phyloP scores from a whole-genome alignment of 2,888 invertebrate species.

The Leptinotarsa tumamoca region DNA sequence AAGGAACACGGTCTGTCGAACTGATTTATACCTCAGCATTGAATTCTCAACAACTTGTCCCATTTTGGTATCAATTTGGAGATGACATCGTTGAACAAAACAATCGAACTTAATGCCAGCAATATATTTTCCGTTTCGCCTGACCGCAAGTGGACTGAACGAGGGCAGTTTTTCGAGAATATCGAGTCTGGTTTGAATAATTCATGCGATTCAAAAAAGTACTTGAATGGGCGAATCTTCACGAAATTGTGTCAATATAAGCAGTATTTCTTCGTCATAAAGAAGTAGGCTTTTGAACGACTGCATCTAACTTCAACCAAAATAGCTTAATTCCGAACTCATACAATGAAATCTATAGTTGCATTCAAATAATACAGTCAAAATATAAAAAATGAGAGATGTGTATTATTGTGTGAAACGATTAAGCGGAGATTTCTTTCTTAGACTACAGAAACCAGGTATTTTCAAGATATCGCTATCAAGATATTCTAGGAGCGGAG shows the following conservation, averaged over 20 bases:
- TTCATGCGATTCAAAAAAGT: conserved; percentile 7
- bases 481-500: too few species aligned
- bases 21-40: conserved; percentile 1
- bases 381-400: too few species aligned
- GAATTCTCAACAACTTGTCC: conserved; percentile 12
- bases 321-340: too few species aligned
- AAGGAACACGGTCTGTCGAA: conserved; percentile 1
- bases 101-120: conserved; percentile 2
- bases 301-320: too few species aligned
- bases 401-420: too few species aligned
- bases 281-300: too few species aligned
- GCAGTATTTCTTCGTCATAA: background rate
- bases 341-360: too few species aligned
- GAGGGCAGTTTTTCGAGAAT: conserved; percentile 20
- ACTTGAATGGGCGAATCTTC: background rate
- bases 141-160: conserved; percentile 4
- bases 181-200: conserved; percentile 6
- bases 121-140: conserved; percentile 17
- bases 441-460: too few species aligned
- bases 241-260: conserved; percentile 4
- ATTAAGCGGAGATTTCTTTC: too few species aligned
- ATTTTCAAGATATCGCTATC: too few species aligned
- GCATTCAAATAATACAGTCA: too few species aligned
- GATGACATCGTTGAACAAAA: conserved; percentile 10
- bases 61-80: conserved; percentile 18